Evolutionary conservation across 2,113 vertebrate species (phyloP).

Genomic region (Phylloscopus whistleri): DNA sequence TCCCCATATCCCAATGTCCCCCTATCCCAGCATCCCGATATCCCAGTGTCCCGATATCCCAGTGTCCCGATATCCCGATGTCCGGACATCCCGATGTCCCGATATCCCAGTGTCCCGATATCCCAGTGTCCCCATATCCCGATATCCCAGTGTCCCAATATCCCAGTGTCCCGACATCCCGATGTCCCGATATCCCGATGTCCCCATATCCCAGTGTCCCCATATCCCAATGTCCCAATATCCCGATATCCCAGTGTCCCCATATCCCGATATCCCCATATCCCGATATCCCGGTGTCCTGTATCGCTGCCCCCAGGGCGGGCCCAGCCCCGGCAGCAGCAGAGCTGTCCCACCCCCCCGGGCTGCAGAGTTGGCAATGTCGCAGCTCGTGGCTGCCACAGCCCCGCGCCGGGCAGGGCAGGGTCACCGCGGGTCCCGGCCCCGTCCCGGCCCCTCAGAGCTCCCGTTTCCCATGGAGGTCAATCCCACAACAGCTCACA

Average conservation of each 20-base stretch:
- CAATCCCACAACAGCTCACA: neutral
- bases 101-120: fast-evolving
- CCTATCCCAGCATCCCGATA: fast-evolving
- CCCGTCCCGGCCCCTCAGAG: neutral
- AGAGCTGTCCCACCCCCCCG: fast-evolving
- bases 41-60: fast-evolving
- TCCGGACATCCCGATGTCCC: fast-evolving
- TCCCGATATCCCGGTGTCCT: fast-evolving
- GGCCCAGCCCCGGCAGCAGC: too few relatives aligned
- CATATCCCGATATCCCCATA: fast-evolving
- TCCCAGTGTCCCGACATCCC: fast-evolving
- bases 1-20: fast-evolving
- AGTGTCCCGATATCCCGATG: fast-evolving
- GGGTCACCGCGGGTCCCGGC: fast-evolving
- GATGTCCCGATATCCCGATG: fast-evolving
- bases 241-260: fast-evolving
- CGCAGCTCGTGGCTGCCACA: fast-evolving
- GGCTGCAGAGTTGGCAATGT: neutral
- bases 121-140: fast-evolving
- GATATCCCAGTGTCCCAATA: fast-evolving
- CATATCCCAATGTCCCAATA: fast-evolving
- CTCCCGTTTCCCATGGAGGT: fast-evolving
- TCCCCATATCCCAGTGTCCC: too few relatives aligned
- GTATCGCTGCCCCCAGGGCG: too few relatives aligned
- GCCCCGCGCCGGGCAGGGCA: fast-evolving